phyloP scores from a whole-genome alignment of 2,888 invertebrate species.

The Ormia ochracea region DNA sequence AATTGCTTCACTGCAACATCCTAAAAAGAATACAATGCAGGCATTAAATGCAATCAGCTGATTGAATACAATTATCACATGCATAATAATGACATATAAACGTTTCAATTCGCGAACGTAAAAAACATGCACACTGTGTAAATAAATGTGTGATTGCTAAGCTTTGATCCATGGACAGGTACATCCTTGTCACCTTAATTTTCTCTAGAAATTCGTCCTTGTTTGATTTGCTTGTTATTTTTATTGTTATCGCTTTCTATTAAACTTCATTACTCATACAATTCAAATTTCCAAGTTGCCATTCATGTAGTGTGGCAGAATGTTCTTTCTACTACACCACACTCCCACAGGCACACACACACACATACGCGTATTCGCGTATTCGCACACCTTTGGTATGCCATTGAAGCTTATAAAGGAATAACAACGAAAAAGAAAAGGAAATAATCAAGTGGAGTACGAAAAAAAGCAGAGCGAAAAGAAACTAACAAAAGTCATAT shows the following conservation, averaged over 20 bases:
- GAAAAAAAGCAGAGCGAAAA: neutral
- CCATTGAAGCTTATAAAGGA: conserved; percentile 10
- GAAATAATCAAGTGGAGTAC: conserved; percentile 22
- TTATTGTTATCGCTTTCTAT: conserved; percentile 1
- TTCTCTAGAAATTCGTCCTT: conserved; percentile 6
- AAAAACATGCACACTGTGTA: neutral
- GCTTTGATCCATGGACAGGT: conserved; percentile 10
- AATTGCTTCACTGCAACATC: conserved; percentile 1
- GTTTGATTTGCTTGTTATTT: neutral
- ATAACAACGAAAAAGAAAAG: conserved; percentile 9
- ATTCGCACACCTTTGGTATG: conserved; percentile 5
- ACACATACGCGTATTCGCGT: neutral
- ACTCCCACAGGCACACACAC: neutral
- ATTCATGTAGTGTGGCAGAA: conserved; percentile 58
- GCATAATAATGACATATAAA: conserved; percentile 21
- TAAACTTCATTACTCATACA: conserved; percentile 74
- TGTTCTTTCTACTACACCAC: neutral
- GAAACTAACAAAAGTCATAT: conserved; percentile 46
- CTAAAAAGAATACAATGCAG: conserved; percentile 5
- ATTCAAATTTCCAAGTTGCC: too few relatives aligned
- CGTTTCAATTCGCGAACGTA: neutral
- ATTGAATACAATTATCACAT: conserved; percentile 21
- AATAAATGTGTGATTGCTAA: neutral
- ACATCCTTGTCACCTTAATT: conserved; percentile 5
- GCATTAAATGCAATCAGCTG: conserved; percentile 36